phyloP scores from a whole-genome alignment of 2,888 invertebrate species.

The Drosophila recens region DNA sequence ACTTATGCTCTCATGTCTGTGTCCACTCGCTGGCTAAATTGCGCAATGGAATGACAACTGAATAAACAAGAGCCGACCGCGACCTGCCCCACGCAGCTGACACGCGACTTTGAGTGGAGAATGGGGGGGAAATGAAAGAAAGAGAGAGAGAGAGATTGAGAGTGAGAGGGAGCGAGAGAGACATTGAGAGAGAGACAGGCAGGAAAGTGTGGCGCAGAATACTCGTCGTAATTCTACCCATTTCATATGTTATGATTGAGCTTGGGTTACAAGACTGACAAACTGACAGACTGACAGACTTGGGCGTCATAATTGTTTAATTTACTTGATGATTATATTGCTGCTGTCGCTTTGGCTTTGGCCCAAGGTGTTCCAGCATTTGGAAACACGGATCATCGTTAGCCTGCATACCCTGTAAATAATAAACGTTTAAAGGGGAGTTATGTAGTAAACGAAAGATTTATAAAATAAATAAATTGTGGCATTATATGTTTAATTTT shows the following conservation, averaged over 20 bases:
- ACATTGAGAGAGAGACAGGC: neutral
- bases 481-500: too few relatives aligned
- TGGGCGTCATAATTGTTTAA: slow-evolving; percentile 76
- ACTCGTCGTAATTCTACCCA: slow-evolving; percentile 43
- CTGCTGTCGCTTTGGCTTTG: slow-evolving; percentile 2
- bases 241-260: slow-evolving; percentile 66
- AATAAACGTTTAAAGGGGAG: neutral
- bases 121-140: neutral
- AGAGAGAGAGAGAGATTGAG: neutral
- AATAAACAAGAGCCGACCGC: slow-evolving; percentile 59
- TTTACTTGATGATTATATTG: slow-evolving; percentile 59
- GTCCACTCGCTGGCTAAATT: slow-evolving; percentile 49
- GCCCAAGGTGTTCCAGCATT: slow-evolving; percentile 51
- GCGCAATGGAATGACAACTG: slow-evolving; percentile 62
- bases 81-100: slow-evolving; percentile 77
- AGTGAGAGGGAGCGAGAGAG: neutral
- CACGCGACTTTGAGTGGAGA: slow-evolving; percentile 57
- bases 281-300: slow-evolving; percentile 1
- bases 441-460: neutral
- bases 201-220: neutral
- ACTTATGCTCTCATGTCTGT: slow-evolving; percentile 19
- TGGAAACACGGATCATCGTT: slow-evolving; percentile 39
- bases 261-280: slow-evolving; percentile 59
- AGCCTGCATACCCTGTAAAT: slow-evolving; percentile 23
- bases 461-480: neutral